These are phyloP conservation scores for Stegastes partitus DNA, from an alignment of 2,113 vertebrate species.

Conservation along the genomic window DNA sequence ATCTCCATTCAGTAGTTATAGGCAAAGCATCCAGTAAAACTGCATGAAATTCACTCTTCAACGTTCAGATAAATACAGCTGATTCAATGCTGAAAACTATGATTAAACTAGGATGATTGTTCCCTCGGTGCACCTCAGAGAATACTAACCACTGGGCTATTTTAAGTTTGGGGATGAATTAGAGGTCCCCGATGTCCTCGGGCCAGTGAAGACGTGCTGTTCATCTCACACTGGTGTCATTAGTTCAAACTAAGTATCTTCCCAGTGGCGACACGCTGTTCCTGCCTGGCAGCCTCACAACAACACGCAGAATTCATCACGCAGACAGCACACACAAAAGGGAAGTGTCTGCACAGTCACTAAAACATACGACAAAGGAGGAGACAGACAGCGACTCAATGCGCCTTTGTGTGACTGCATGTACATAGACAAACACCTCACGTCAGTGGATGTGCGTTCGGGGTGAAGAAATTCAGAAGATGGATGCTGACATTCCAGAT, in stretches of 20 bases:
- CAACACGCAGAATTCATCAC: conserved; percentile 39
- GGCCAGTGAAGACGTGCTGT: conserved; percentile 66
- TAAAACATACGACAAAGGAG: conserved; percentile 8
- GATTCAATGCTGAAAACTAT: not conserved
- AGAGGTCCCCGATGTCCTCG: conserved; percentile 45
- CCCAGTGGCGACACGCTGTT: conserved; percentile 50
- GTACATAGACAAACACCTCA: conserved; percentile 1
- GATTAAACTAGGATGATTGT: conserved; percentile 15
- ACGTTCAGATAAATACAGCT: conserved; percentile 7
- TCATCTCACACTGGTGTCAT: conserved; percentile 62
- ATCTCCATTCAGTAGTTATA: not conserved
- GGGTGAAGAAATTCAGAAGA: not conserved
- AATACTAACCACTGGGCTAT: conserved; percentile 13
- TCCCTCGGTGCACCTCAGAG: conserved; percentile 27
- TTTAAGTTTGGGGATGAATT: conserved; percentile 51
- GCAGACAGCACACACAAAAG: conserved; percentile 24
- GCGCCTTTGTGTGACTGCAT: not conserved
- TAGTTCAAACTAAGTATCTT: conserved; percentile 61
- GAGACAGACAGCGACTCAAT: conserved; percentile 9
- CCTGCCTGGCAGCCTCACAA: conserved; percentile 61
- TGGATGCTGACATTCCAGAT: conserved; percentile 43
- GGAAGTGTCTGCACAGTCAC: conserved; percentile 17
- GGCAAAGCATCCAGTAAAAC: not conserved
- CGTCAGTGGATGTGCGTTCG: not conserved
- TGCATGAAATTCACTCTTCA: not conserved